Evolutionary conservation across 2,113 vertebrate species (phyloP).

Genomic region (Acanthisitta chloris): DNA sequence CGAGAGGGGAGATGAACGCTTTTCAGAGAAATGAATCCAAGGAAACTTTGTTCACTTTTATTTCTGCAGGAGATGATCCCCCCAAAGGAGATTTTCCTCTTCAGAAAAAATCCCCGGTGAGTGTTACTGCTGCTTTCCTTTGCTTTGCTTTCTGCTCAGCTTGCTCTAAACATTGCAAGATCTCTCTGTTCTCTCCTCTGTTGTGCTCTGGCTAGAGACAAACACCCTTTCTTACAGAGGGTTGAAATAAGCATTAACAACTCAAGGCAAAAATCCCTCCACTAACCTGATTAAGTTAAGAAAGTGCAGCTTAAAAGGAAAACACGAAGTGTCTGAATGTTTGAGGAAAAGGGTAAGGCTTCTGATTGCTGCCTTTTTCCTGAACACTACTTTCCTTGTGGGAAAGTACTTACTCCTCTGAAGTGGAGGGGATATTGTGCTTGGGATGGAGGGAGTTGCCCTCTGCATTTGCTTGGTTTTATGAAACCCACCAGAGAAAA

Average conservation of each 20-base stretch:
- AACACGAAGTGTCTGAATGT: background rate
- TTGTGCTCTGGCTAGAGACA: constrained; percentile 48
- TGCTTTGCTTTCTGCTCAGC: constrained; percentile 38
- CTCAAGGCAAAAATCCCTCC: constrained; percentile 48
- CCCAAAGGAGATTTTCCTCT: constrained; percentile 45
- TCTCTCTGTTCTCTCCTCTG: constrained; percentile 48
- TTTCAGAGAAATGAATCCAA: constrained; percentile 75
- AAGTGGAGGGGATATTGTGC: background rate
- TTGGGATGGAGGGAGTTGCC: background rate
- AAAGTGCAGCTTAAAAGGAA: constrained; percentile 3
- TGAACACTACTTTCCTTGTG: background rate
- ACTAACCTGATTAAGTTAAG: constrained; percentile 58
- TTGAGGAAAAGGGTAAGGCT: background rate
- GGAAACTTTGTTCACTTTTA: constrained; percentile 73
- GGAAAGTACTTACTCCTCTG: background rate
- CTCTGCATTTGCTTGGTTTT: background rate
- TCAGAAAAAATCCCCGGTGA: constrained; percentile 72
- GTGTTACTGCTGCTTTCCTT: constrained; percentile 47
- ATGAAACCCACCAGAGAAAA: background rate
- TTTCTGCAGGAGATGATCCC: constrained; percentile 70
- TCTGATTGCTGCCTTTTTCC: background rate
- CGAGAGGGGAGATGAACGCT: constrained; percentile 73
- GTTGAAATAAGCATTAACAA: constrained; percentile 56
- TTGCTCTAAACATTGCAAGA: constrained; percentile 35
- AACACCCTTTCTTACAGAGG: constrained; percentile 46